Conservation (phyloP, 2,113 vertebrate species). For the Tylochromis polylepis region DNA sequence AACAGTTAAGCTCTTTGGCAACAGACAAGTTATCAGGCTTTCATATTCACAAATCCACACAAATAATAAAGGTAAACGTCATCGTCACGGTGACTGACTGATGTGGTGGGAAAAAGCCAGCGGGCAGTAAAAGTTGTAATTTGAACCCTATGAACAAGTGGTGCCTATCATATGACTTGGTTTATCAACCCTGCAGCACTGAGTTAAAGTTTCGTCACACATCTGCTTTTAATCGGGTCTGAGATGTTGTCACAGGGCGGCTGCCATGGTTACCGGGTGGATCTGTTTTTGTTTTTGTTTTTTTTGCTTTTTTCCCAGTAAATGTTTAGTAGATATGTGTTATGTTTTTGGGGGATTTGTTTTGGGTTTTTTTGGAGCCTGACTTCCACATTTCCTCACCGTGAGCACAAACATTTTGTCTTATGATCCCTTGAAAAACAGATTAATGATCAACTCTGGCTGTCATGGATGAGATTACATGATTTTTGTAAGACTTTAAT, state of each 20-base stretch:
- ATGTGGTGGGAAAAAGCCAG: background rate
- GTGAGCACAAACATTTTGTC: background rate
- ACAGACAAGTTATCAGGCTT: background rate
- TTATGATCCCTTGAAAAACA: background rate
- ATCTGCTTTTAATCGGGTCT: background rate
- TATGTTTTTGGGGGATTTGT: no score
- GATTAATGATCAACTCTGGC: background rate
- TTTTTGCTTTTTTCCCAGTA: background rate
- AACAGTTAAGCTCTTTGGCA: rapidly evolving
- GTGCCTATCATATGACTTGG: background rate
- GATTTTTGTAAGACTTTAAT: background rate
- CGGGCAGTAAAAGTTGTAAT: background rate
- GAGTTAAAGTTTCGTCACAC: background rate
- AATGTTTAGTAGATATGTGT: background rate
- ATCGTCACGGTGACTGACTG: rapidly evolving
- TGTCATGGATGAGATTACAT: rapidly evolving
- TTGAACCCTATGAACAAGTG: background rate
- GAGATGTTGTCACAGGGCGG: background rate
- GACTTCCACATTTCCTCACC: background rate
- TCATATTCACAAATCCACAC: background rate
- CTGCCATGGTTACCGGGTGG: background rate
- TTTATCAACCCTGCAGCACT: background rate
- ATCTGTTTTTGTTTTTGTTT: background rate
- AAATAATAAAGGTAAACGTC: background rate
- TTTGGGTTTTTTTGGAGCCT: background rate